Base-by-base conservation (phyloP, 2,113 vertebrate species). In the Kryptolebias marmoratus region DNA sequence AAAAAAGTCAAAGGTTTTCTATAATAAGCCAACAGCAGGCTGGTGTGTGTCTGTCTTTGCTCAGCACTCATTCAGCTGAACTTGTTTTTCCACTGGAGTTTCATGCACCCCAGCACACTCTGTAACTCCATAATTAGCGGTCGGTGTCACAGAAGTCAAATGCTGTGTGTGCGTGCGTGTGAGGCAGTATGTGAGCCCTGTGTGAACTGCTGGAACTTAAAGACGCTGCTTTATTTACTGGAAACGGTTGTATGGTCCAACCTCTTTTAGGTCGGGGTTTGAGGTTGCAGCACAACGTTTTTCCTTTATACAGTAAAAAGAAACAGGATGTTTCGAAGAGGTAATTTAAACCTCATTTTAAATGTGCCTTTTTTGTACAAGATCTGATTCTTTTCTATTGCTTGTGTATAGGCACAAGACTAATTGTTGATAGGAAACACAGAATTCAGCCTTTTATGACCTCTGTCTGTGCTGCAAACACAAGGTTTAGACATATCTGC, bases 101-200 rank as follows among this genome's bases (percentile, higher is more conserved):
- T 64, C 69, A 52, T 75, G 74, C 53, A 79, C 71, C 70, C 59
- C 42, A 22, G 80, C 48, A 64, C 71, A 71, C 66, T 84, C 62
- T 60, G 45, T 54, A 73, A 71, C 79, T 75, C 67, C 71, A 39
- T 87, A 89, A 89, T 90, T 80, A 87, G 73, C 50, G 59, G 70
- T 78, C 54, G 61, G 71, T 86, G 85, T 84, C 79, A 80, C 76
- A 68, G 49, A 74, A 70, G 78, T 70, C 72, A 75, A 65, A 70
- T 64, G 22, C 53, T 69, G 64, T 61, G 11, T 61, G 22, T 68
- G 18, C 10, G 50, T 53, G 55, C 54, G 18, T 70, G 59, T 64
- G 50, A 8, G 42, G 3, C 4, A n/a, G 31, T 56, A 18, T 49
- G 42, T 50, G 65, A 68, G 53, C 58, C 30, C 36, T 64, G 15